Evolutionary conservation across 2,888 invertebrate species (phyloP).

Genomic region (Trypoxylon attenuatum): DNA sequence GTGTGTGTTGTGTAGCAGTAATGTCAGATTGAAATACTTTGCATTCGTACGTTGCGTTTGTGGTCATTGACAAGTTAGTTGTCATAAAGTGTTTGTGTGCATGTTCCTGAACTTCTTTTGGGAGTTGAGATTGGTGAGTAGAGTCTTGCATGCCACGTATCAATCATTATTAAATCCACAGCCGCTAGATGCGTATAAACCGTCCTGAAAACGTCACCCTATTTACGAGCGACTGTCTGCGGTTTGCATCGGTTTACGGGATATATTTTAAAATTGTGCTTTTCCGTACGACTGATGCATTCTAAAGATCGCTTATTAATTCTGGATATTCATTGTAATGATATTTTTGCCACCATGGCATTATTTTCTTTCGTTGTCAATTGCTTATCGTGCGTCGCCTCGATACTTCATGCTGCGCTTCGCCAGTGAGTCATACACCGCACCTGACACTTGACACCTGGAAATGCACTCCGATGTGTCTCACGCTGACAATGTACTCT

Average conservation of each 20-base stretch:
- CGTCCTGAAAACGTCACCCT: slow-evolving; percentile 41
- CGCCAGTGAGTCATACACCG: slow-evolving; percentile 46
- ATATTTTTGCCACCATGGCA: not conserved
- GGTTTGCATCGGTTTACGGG: slow-evolving; percentile 17
- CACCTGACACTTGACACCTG: slow-evolving; percentile 51
- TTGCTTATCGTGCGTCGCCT: slow-evolving; percentile 17
- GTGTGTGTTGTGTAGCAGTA: slow-evolving; percentile 33
- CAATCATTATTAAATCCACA: slow-evolving; percentile 20
- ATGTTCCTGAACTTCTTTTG: slow-evolving; percentile 4
- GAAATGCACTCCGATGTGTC: slow-evolving; percentile 14
- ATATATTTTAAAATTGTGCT: slow-evolving; percentile 5
- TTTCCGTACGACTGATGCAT: not conserved
- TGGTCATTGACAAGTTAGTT: slow-evolving; percentile 29
- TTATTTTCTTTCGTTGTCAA: slow-evolving; percentile 7
- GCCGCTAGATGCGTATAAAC: slow-evolving; percentile 43
- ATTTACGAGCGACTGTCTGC: slow-evolving; percentile 8
- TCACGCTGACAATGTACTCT: not conserved
- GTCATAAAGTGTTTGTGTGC: slow-evolving; percentile 27
- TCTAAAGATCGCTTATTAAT: not conserved
- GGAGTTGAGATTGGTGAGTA: slow-evolving; percentile 35
- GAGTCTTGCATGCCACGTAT: not conserved
- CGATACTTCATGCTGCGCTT: slow-evolving; percentile 27
- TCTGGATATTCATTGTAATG: not conserved
- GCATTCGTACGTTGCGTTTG: slow-evolving; percentile 17
- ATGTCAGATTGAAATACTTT: slow-evolving; percentile 26